Evolutionary conservation across 2,113 vertebrate species (phyloP), one percentile per base, ranked within the genome.

Genomic region (Phoxinus phoxinus): DNA sequence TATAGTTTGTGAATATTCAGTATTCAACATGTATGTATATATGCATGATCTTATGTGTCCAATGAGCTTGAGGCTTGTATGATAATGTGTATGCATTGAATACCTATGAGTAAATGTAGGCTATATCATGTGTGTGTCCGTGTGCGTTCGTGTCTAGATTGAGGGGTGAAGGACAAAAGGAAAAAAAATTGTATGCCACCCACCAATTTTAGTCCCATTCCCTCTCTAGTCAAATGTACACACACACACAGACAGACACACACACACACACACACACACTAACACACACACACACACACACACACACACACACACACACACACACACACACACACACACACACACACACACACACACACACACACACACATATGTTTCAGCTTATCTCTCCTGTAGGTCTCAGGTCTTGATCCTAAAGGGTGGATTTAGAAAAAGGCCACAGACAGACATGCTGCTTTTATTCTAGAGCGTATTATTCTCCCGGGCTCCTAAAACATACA

Each of bases 341-440:
- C 86, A 63, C 32, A 85, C 74, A 58, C 56, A 75, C 73, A 72
- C 65, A 80, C 75, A 81, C 86, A 73, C 67, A 84, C 58, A 73
- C 37, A 87, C 35, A 78, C 77, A 80, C 84, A 84, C 72, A 86
- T 23, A 88, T 88, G 87, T 76, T 88, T 88, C 84, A 82, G 72
- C 53, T 88, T 88, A 88, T 82, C 87, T 85, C 79, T 81, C 63
- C 23, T 48, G 84, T 84, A 76, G 75, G 74, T 89, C 75, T 76
- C 37, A 81, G 78, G 74, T 80, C 23, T 32, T 76, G 48, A 48
- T 30, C 51, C 44, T 61, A 5, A 46, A 59, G n/a, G 21, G 15
- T 53, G 30, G 27, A 27, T 88, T 65, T 77, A 73, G 41, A 83
- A 76, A 63, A 37, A 67, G 58, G 27, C 51, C 79, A 72, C 53